phyloP scores from a whole-genome alignment of 2,888 invertebrate genomes.

The Drosophila sordidula region DNA sequence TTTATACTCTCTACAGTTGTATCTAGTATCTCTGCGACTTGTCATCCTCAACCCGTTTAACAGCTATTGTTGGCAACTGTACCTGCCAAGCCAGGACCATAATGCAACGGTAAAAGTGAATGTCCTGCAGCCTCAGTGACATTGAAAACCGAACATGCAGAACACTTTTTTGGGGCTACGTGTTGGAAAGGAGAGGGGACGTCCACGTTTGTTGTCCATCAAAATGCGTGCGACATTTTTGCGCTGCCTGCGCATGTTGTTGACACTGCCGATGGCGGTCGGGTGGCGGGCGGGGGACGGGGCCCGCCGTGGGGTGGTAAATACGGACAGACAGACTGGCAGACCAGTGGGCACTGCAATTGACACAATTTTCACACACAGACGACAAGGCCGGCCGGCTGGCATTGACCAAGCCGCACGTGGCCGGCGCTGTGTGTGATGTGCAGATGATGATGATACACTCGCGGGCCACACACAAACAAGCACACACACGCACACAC shows the following conservation, averaged over 20 bases:
- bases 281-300: background rate
- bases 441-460: constrained; percentile 41
- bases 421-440: constrained; percentile 50
- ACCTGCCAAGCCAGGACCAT: no score
- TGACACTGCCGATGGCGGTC: constrained; percentile 59
- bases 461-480: constrained; percentile 39
- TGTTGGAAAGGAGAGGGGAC: background rate
- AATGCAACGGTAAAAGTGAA: no score
- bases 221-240: constrained; percentile 56
- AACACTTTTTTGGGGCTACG: background rate
- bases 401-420: constrained; percentile 74
- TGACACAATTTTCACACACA: constrained; percentile 75
- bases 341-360: constrained; percentile 66
- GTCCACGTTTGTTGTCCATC: constrained; percentile 14
- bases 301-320: constrained; percentile 4
- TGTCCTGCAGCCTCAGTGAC: constrained; percentile 14
- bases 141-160: constrained; percentile 43
- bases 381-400: constrained; percentile 74
- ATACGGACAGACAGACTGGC: constrained; percentile 2
- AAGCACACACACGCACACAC: constrained; percentile 44
- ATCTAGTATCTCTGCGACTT: no score
- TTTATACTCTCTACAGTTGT: no score
- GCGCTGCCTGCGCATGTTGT: constrained; percentile 75
- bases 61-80: background rate
- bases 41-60: no score